phyloP scores from a whole-genome alignment of 2,113 vertebrate species.

The Myodes glareolus region DNA sequence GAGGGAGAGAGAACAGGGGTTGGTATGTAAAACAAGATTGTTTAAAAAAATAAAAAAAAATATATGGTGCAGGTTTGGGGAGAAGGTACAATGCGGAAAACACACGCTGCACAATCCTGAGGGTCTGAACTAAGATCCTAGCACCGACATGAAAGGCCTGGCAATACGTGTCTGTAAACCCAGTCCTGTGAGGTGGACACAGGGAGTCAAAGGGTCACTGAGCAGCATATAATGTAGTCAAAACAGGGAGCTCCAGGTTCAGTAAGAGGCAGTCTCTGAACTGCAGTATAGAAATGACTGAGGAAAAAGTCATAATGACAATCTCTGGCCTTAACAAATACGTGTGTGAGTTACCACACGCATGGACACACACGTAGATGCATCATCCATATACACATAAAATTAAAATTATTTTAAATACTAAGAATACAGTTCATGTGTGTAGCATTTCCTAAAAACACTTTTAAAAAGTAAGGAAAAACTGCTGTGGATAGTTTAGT shows the following conservation, averaged over 20 bases:
- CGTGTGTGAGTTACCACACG: not conserved
- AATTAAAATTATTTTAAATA: not conserved
- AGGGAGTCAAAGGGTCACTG: not conserved
- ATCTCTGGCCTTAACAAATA: not conserved
- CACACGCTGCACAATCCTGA: not conserved
- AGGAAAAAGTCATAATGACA: not conserved
- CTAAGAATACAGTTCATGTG: not conserved
- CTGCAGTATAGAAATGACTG: too few species aligned
- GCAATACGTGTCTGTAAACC: not conserved
- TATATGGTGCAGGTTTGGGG: not conserved
- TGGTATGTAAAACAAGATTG: too few species aligned
- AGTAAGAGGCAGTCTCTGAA: too few species aligned
- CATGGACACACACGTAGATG: too few species aligned
- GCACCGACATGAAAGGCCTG: not conserved
- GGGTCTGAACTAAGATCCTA: not conserved
- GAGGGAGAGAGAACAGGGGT: too few species aligned
- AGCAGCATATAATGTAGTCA: not conserved
- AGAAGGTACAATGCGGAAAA: not conserved
- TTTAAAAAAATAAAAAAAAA: too few species aligned
- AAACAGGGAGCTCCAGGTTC: not conserved
- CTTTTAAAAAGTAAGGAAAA: not conserved
- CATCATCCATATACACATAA: not conserved
- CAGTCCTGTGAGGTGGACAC: not conserved
- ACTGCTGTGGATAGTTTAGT: not conserved
- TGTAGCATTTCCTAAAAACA: not conserved